phyloP scores from a whole-genome alignment of 1,140 invertebrate genomes.

The Phymastichus coffea region DNA sequence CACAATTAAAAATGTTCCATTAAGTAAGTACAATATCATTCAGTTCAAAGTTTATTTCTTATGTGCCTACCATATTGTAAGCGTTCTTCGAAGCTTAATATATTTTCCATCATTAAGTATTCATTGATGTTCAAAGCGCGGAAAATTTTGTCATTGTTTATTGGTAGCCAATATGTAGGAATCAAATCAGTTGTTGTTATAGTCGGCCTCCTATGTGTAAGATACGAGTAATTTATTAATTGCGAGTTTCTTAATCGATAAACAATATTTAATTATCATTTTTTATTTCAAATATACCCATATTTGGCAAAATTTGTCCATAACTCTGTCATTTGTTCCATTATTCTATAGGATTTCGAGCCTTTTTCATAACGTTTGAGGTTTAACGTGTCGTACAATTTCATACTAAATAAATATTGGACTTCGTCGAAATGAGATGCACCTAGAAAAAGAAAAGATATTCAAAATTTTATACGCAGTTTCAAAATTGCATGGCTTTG shows the following conservation, averaged over 20 bases:
- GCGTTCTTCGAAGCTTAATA: conserved; percentile 9
- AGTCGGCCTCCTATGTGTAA: conserved; percentile 33
- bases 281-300: conserved; percentile 32
- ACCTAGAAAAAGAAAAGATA: no score
- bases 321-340: conserved; percentile 36
- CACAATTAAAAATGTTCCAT: no score
- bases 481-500: background rate
- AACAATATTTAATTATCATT: background rate
- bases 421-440: conserved; percentile 41
- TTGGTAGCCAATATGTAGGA: conserved; percentile 41
- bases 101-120: conserved; percentile 22
- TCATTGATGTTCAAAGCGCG: conserved; percentile 29
- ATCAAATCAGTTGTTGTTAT: conserved; percentile 17
- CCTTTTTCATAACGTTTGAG: background rate
- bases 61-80: background rate
- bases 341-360: conserved; percentile 25
- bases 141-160: conserved; percentile 26
- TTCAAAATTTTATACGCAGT: conserved; percentile 4
- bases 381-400: conserved; percentile 3
- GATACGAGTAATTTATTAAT: background rate
- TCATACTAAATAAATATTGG: conserved; percentile 35
- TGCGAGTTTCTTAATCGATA: background rate
- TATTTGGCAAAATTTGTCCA: conserved; percentile 50
- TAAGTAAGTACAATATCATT: background rate
- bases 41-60: conserved; percentile 12